phyloP scores from a whole-genome alignment of 2,888 invertebrate species.

The Clunio marinus region DNA sequence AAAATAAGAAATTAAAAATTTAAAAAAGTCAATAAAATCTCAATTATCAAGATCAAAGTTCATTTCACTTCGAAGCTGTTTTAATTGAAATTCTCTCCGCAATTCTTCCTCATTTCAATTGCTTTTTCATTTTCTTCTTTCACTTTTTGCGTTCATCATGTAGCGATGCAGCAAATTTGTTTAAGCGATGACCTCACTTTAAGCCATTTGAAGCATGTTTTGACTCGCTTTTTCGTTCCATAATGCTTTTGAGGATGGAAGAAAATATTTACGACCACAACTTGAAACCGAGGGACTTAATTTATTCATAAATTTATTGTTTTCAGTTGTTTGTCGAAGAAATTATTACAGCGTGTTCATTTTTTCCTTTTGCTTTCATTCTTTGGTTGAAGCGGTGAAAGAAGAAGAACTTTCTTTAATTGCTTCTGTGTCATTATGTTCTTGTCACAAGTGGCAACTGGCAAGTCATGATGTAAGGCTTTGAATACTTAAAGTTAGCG shows the following conservation, averaged over 20 bases:
- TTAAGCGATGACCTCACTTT: conserved; percentile 24
- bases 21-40: neutral
- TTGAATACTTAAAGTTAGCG: neutral
- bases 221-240: neutral
- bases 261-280: conserved; percentile 6
- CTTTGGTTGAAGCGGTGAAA: neutral
- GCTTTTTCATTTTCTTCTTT: neutral
- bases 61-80: neutral
- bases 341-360: neutral
- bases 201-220: neutral
- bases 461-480: neutral
- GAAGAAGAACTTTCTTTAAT: conserved; percentile 18
- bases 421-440: conserved; percentile 36
- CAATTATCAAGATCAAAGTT: neutral
- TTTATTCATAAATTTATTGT: conserved; percentile 37
- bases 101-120: too few relatives aligned
- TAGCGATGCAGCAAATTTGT: conserved; percentile 2
- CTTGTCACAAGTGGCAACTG: conserved; percentile 36
- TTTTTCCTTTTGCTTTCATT: neutral
- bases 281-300: conserved; percentile 31
- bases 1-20: neutral
- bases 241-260: too few relatives aligned
- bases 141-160: neutral
- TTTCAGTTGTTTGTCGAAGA: conserved; percentile 18
- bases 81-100: neutral